Evolutionary conservation across 2,888 invertebrate genomes (phyloP).

Genomic region (Amphipoea lucens): DNA sequence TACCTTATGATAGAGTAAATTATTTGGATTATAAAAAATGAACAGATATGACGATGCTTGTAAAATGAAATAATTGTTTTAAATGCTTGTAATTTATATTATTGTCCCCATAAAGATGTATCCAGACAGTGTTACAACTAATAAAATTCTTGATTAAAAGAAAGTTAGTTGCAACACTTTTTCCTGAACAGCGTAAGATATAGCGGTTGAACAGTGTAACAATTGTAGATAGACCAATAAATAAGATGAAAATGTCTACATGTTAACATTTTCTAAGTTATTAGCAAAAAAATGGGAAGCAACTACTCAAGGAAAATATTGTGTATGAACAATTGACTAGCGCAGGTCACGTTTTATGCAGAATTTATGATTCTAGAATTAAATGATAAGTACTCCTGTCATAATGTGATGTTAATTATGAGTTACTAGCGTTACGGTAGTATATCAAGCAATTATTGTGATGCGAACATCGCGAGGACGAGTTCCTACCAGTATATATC

Average conservation of each 20-base stretch:
- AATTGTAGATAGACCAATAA: neutral
- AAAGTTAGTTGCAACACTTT: neutral
- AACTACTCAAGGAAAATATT: neutral
- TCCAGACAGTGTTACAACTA: neutral
- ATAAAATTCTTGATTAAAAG: neutral
- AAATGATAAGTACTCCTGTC: slow-evolving; percentile 42
- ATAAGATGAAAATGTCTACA: neutral
- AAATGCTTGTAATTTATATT: neutral
- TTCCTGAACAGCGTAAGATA: neutral
- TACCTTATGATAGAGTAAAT: neutral
- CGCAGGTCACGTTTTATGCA: slow-evolving; percentile 47
- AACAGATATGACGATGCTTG: neutral
- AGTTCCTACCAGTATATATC: neutral
- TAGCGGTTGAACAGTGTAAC: neutral
- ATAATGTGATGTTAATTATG: slow-evolving; percentile 39
- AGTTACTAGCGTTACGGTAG: slow-evolving; percentile 32
- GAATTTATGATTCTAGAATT: slow-evolving; percentile 40
- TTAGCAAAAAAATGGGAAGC: slow-evolving; percentile 1
- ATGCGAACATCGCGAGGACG: neutral
- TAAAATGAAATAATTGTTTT: neutral
- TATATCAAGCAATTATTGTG: slow-evolving; percentile 20
- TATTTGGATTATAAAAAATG: neutral
- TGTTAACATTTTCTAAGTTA: neutral
- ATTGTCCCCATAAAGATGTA: neutral
- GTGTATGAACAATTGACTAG: slow-evolving; percentile 27